phyloP scores from a whole-genome alignment of 2,113 vertebrate genomes.

The Gulo gulo region DNA sequence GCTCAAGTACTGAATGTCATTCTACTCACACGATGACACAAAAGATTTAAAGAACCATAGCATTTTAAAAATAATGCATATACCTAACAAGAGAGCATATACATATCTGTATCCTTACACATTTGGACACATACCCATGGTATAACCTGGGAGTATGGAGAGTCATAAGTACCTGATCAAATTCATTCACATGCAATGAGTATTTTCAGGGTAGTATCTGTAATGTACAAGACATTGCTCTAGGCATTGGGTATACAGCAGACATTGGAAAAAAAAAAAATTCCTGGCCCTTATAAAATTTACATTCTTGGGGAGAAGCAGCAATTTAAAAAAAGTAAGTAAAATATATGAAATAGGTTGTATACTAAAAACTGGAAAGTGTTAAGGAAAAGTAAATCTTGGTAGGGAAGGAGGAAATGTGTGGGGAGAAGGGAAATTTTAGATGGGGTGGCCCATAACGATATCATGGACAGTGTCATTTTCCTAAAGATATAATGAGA shows the following conservation, averaged over 20 bases:
- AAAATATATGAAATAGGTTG: background rate
- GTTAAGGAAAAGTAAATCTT: background rate
- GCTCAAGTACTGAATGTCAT: background rate
- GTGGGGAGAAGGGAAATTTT: background rate
- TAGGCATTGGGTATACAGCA: background rate
- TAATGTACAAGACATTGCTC: background rate
- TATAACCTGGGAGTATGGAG: background rate
- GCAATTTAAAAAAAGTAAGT: background rate
- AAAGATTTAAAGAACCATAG: conserved; percentile 25
- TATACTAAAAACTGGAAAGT: background rate
- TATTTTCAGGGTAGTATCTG: background rate
- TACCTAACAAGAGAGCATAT: background rate
- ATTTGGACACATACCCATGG: background rate
- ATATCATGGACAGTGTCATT: background rate
- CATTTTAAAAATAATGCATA: background rate
- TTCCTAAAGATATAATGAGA: background rate
- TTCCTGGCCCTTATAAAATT: background rate
- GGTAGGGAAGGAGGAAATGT: background rate
- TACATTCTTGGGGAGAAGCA: background rate
- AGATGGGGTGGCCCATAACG: background rate
- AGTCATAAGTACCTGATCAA: background rate
- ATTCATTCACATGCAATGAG: background rate
- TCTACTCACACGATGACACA: background rate
- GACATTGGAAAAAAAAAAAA: background rate
- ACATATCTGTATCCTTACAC: background rate